Evolutionary conservation across 2,888 invertebrate genomes (phyloP).

Genomic region (Cephus pulcher): DNA sequence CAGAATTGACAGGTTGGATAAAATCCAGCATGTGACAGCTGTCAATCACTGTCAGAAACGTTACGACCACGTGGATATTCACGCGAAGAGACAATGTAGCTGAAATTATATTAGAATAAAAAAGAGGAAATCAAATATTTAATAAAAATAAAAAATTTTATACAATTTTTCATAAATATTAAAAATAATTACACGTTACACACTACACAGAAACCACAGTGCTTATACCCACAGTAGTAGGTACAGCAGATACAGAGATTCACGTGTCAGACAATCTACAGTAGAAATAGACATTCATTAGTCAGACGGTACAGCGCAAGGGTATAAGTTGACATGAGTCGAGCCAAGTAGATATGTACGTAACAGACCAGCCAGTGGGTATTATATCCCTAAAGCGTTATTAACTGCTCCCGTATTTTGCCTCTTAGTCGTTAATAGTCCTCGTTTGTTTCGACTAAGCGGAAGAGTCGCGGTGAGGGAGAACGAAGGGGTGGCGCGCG

Average conservation of each 20-base stretch:
- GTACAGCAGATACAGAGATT: conserved; percentile 44
- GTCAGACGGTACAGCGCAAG: conserved; percentile 39
- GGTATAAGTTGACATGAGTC: no score
- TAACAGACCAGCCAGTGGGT: conserved; percentile 28
- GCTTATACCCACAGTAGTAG: no score
- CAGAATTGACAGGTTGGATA: conserved; percentile 53
- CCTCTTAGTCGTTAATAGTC: conserved; percentile 65
- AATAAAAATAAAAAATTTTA: no score
- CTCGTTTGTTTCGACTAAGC: conserved; percentile 63
- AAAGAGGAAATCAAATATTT: no score
- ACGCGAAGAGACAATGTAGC: no score
- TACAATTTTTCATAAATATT: no score
- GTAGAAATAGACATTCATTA: conserved; percentile 58
- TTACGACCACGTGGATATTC: conserved; percentile 46
- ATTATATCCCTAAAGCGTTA: conserved; percentile 67
- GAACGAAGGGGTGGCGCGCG: no score
- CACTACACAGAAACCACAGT: no score
- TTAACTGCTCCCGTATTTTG: conserved; percentile 66
- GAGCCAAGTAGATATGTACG: no score
- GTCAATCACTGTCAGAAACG: conserved; percentile 55
- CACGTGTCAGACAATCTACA: conserved; percentile 55
- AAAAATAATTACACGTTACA: no score
- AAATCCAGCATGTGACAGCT: conserved; percentile 58
- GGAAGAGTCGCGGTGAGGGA: conserved; percentile 7
- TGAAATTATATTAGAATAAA: no score